Conservation (phyloP, 2,113 vertebrate genomes). For the Propithecus coquereli region DNA sequence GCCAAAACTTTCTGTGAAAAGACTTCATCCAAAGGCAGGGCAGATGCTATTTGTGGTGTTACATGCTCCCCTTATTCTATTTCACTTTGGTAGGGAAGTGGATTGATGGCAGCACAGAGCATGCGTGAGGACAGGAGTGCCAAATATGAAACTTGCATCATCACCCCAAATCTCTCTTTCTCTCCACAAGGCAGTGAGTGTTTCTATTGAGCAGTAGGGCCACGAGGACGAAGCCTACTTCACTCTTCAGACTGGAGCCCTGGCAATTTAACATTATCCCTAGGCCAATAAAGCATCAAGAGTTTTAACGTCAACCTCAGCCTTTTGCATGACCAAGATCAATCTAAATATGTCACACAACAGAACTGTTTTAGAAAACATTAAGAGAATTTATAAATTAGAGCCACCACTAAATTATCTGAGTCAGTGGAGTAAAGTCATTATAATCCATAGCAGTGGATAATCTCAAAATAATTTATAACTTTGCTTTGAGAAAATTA, state of each 20-base stretch:
- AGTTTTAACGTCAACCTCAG: neutral
- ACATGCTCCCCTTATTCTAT: too few relatives aligned
- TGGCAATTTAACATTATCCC: neutral
- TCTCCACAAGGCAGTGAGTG: neutral
- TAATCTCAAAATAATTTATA: constrained; percentile 7
- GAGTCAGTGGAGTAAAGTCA: neutral
- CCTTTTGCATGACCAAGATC: neutral
- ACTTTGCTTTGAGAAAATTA: neutral
- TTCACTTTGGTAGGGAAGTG: neutral
- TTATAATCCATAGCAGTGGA: neutral
- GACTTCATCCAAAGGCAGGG: neutral
- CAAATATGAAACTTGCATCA: neutral
- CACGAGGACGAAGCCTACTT: neutral
- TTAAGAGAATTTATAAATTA: neutral
- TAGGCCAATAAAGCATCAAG: neutral
- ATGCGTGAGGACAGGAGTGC: too few relatives aligned
- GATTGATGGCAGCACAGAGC: neutral
- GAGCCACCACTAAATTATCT: neutral
- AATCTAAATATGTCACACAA: neutral
- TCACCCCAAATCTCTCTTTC: neutral
- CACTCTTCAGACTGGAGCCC: neutral
- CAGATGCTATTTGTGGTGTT: neutral
- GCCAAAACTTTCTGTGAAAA: neutral
- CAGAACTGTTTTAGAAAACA: neutral
- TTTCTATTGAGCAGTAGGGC: neutral